Evolutionary conservation across 2,797 vertebrate genomes (phyloP).

Genomic region (Muscicapa striata): DNA sequence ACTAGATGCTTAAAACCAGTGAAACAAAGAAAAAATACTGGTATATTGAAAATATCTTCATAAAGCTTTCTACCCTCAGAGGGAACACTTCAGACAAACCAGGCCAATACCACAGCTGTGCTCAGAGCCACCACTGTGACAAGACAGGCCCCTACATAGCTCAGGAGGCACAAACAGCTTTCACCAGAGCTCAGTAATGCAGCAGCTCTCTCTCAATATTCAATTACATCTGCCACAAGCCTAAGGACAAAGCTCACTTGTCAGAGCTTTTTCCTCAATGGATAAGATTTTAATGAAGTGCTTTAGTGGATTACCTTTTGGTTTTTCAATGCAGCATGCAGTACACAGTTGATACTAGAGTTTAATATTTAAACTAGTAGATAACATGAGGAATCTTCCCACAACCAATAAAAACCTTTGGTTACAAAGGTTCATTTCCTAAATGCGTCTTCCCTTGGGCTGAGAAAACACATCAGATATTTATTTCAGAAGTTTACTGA

Average conservation of each 20-base stretch:
- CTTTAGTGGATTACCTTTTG: not conserved
- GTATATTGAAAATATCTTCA: not conserved
- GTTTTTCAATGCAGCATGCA: not conserved
- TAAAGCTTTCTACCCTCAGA: not conserved
- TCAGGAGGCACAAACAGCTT: rapidly evolving
- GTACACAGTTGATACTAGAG: not conserved
- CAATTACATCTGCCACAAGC: not conserved
- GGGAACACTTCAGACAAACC: not conserved
- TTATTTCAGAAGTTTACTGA: not conserved
- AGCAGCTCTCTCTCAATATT: not conserved
- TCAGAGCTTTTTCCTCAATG: not conserved
- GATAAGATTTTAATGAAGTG: not conserved
- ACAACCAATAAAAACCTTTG: not conserved
- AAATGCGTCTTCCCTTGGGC: not conserved
- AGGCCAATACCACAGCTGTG: not conserved
- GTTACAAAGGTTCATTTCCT: not conserved
- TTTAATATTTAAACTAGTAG: not conserved
- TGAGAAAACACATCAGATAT: not conserved
- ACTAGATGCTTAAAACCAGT: not conserved
- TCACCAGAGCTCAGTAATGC: rapidly evolving
- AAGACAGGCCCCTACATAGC: not conserved
- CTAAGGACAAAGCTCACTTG: not conserved
- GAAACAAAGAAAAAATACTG: not conserved
- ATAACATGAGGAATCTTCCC: not conserved
- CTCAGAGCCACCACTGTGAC: not conserved